A percentile compares a stretch with the other conserved stretches of the same genome.
phyloP scores from a whole-genome alignment of 2,113 vertebrate species.

The Poicephalus meyeri region DNA sequence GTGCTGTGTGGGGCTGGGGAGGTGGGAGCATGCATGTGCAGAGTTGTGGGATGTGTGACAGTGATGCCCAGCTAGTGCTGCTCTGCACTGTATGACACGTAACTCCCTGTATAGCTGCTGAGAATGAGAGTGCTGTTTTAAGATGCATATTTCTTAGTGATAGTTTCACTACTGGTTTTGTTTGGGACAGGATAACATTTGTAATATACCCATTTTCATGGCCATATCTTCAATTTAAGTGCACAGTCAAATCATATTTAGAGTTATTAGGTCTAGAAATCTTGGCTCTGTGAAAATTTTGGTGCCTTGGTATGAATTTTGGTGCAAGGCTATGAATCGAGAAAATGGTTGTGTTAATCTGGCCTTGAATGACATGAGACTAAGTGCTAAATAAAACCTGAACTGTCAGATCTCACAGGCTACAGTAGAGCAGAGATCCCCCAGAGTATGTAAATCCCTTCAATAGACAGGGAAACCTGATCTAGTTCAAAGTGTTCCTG shows the following conservation, averaged over 20 bases:
- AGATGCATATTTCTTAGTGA: background rate
- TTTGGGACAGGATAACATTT: background rate
- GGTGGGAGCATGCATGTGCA: background rate
- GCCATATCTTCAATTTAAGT: background rate
- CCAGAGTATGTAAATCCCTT: background rate
- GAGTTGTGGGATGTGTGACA: background rate
- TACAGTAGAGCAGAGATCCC: background rate
- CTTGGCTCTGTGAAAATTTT: background rate
- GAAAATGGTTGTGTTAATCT: background rate
- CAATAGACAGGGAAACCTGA: background rate
- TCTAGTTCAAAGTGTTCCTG: background rate
- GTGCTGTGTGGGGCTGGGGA: background rate
- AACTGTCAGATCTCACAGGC: background rate
- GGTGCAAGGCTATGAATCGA: background rate
- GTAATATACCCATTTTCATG: background rate
- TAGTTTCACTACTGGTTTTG: background rate
- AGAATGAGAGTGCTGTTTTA: rapidly evolving
- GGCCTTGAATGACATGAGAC: background rate
- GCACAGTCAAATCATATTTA: background rate
- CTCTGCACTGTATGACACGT: background rate
- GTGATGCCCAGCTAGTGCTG: background rate
- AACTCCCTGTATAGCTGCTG: background rate
- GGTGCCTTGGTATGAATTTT: background rate
- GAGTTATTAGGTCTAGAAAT: background rate
- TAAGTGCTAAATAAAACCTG: background rate